A percentile compares a stretch with the other conserved stretches of the same genome.
Conservation (phyloP, 1,140 invertebrate species). For the Galendromus occidentalis region DNA sequence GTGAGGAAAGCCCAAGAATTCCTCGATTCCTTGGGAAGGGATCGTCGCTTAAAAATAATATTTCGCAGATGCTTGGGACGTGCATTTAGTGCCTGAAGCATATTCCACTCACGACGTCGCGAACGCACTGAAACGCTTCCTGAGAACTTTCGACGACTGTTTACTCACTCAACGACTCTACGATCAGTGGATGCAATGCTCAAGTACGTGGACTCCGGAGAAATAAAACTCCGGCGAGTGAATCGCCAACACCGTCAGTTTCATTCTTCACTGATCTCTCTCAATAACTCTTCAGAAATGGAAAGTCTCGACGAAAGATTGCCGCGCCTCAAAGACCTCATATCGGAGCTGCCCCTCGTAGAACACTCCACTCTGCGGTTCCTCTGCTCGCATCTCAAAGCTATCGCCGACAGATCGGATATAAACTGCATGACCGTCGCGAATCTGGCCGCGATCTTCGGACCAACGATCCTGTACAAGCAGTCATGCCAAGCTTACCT, state of each 20-base stretch:
- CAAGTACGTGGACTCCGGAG: not conserved
- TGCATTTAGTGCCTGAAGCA: constrained; percentile 7
- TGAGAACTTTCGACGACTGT: constrained; percentile 16
- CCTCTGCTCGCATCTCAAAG: not conserved
- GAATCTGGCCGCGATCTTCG: constrained; percentile 26
- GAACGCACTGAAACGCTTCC: constrained; percentile 3
- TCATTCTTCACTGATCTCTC: not conserved
- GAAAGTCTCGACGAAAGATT: not conserved
- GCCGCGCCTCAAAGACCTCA: not conserved
- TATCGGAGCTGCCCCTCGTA: not conserved
- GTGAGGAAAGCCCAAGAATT: too few relatives aligned
- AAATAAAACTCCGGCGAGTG: not conserved
- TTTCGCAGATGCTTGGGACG: constrained; percentile 12
- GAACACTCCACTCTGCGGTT: not conserved
- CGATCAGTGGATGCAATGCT: constrained; percentile 14
- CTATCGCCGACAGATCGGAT: constrained; percentile 18
- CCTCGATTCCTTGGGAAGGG: too few relatives aligned
- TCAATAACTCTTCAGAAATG: not conserved
- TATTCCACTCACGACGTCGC: constrained; percentile 13
- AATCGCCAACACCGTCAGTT: too few relatives aligned
- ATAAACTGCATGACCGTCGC: constrained; percentile 24
- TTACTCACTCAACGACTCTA: constrained; percentile 15
- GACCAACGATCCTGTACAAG: constrained; percentile 18
- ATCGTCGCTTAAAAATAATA: too few relatives aligned
- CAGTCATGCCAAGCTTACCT: not conserved